phyloP scores from a whole-genome alignment of 2,113 vertebrate species.

The Lucifuga dentata region DNA sequence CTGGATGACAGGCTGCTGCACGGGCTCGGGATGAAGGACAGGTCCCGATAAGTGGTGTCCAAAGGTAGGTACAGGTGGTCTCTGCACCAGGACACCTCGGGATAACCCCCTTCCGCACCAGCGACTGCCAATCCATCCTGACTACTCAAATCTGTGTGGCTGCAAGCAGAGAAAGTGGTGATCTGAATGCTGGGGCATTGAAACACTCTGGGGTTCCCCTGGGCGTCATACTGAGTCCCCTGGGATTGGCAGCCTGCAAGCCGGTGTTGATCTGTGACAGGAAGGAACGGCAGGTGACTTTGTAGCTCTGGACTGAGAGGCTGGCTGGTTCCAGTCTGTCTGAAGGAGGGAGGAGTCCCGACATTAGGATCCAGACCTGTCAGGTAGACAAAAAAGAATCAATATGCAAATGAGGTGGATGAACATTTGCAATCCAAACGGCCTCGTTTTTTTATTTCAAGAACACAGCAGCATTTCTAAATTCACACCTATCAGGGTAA shows the following conservation, averaged over 20 bases:
- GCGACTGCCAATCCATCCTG: slow-evolving; percentile 31
- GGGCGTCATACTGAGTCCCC: slow-evolving; percentile 81
- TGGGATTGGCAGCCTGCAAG: slow-evolving; percentile 77
- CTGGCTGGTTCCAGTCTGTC: slow-evolving; percentile 84
- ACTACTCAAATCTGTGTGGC: slow-evolving; percentile 53
- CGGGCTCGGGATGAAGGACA: slow-evolving; percentile 77
- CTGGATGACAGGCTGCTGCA: slow-evolving; percentile 84
- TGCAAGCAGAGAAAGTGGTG: slow-evolving; percentile 87
- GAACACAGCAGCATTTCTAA: too few species aligned
- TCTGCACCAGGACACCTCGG: slow-evolving; percentile 70
- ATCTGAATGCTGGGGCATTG: slow-evolving; percentile 98
- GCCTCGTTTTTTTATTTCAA: not conserved
- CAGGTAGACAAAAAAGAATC: slow-evolving; percentile 20
- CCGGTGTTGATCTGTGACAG: slow-evolving; percentile 82
- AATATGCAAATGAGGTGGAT: slow-evolving; percentile 23
- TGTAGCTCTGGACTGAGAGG: slow-evolving; percentile 85
- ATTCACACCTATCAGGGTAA: too few species aligned
- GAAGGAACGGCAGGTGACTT: slow-evolving; percentile 79
- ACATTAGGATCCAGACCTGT: slow-evolving; percentile 88
- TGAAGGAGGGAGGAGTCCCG: slow-evolving; percentile 84
- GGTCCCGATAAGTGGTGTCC: slow-evolving; percentile 90
- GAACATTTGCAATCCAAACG: slow-evolving; percentile 53
- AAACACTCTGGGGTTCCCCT: slow-evolving; percentile 89
- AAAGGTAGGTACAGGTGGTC: slow-evolving; percentile 94
- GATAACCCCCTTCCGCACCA: slow-evolving; percentile 53